A percentile compares a stretch with the other conserved stretches of the same genome.
Conservation (phyloP, 2,113 vertebrate genomes). For the Xenus cinereus region DNA sequence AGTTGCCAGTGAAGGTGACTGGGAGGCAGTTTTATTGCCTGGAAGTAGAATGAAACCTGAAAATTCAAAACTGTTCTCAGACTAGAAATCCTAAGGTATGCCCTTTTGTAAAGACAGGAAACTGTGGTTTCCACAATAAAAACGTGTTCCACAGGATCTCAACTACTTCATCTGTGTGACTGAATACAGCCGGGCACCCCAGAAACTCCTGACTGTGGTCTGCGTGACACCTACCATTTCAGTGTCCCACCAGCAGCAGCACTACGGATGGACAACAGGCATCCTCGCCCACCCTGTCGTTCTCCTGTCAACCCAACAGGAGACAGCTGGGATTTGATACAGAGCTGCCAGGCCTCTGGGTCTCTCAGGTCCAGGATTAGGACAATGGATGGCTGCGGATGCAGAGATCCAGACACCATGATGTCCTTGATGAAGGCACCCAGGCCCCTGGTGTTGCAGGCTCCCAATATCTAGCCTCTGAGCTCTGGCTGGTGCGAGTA, state of each 20-base stretch:
- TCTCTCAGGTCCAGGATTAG: neutral
- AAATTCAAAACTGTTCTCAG: neutral
- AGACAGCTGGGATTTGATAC: accelerated
- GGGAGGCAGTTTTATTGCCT: neutral
- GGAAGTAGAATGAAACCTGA: neutral
- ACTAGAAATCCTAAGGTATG: neutral
- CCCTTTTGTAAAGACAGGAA: neutral
- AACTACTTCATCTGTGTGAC: neutral
- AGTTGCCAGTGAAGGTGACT: neutral
- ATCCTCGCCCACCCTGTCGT: neutral
- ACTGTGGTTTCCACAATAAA: neutral
- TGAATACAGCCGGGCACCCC: neutral
- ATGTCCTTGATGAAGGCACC: neutral
- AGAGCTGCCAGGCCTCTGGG: neutral
- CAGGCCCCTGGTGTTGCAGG: accelerated
- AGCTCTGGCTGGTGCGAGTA: neutral
- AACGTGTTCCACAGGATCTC: neutral
- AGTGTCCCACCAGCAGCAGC: neutral
- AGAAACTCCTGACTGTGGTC: neutral
- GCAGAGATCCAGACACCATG: neutral
- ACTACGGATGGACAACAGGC: accelerated
- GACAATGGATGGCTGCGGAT: neutral
- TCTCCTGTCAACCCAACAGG: neutral
- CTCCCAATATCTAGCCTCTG: neutral
- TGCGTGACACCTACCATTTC: neutral